Evolutionary conservation across 2,888 invertebrate genomes (phyloP), one percentile per base, ranked within the genome.

Genomic region (Amphimallon solstitiale): DNA sequence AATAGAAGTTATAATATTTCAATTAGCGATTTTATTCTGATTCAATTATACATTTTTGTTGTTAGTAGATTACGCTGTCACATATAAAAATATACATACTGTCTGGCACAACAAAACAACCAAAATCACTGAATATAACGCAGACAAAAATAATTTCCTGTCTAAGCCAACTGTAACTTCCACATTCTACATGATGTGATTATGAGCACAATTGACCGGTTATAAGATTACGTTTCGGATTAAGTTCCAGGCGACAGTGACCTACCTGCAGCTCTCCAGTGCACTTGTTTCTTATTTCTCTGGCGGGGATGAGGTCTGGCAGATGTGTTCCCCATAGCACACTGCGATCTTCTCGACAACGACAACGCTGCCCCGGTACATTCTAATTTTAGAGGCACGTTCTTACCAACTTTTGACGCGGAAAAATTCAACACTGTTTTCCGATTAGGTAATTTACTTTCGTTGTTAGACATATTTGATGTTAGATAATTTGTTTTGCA

Each of bases 221-320:
- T 34, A 51, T 37, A 43, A 49, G 38, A 52, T 51, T 52, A 14
- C 15, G 12, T 43, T 49, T 49, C 17, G 52, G 45, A 52, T 66
- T 45, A 52, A 38, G 21, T 65, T 49, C 15, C 37, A 40, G 35
- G 35, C 51, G 61, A 63, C 48, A 48, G 40, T 46, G 45, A 69
- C 77, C 84, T 90, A 92, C 93, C 93, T 91, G 92, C 91, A 76
- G 91, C 89, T 84, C 91, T 92, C 92, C 92, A 92, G 84, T 91
- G 92, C 76, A 92, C 90, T 85, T 90, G 90, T 84, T 92, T 91
- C 79, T 88, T 89, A 79, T 87, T 88, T 82, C 87, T 83, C 75
- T 82, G 82, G 80, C 84, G 83, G 79, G 84, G 83, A 83, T 86
- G 84, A 79, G 81, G 85, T 82, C 88, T 89, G 76, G 86, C 85